These are phyloP conservation scores for Anabacerthia variegaticeps DNA, from an alignment of 2,797 vertebrate genomes.

Conservation along the genomic window DNA sequence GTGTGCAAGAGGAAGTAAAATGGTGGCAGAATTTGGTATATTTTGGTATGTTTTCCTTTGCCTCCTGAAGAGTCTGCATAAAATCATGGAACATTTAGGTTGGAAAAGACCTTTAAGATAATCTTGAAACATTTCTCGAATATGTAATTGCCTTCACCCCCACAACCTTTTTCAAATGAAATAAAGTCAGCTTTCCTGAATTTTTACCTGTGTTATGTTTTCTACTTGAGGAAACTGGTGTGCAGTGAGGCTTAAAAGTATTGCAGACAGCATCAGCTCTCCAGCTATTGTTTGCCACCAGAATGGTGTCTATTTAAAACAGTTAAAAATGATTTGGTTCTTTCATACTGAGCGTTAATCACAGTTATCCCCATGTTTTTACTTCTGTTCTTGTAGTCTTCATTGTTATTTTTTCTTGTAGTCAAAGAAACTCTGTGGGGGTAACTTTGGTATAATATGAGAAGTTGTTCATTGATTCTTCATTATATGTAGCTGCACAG, in stretches of 20 bases:
- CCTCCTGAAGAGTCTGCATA: background rate
- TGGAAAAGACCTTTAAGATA: background rate
- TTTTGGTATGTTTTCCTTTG: background rate
- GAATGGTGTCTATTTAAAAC: background rate
- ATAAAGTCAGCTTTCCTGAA: background rate
- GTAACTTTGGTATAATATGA: background rate
- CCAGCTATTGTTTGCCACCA: background rate
- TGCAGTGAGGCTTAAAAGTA: background rate
- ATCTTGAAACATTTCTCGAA: background rate
- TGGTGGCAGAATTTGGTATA: background rate
- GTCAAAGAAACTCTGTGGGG: background rate
- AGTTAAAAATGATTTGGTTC: background rate
- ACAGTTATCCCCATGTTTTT: background rate
- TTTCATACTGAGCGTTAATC: background rate
- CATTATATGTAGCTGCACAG: background rate
- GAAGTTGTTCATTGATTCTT: background rate
- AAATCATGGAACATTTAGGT: background rate
- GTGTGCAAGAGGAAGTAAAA: background rate
- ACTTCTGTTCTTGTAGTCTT: background rate
- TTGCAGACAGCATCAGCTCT: background rate
- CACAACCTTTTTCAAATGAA: background rate
- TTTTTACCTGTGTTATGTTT: background rate
- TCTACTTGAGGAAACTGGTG: background rate
- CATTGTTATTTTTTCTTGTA: background rate
- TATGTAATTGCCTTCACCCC: fast-evolving